A percentile compares a stretch with the other conserved stretches of the same genome.
phyloP scores from a whole-genome alignment of 1,140 invertebrate species.

The Tenebrio molitor region DNA sequence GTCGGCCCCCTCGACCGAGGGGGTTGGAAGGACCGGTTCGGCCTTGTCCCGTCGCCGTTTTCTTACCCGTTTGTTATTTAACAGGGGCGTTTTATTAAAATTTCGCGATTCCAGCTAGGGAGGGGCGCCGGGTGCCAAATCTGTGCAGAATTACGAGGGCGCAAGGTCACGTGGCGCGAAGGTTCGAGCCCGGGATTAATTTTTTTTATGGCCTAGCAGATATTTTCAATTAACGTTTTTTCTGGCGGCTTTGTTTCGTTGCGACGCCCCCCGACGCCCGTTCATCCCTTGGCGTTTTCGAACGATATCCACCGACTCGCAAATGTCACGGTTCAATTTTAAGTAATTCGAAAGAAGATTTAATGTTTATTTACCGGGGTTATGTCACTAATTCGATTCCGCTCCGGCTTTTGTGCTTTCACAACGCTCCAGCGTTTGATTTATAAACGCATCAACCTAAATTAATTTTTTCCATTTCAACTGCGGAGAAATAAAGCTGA shows the following conservation, averaged over 20 bases:
- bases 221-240: slow-evolving; percentile 17
- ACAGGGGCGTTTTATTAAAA: slow-evolving; percentile 26
- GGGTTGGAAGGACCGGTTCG: background rate
- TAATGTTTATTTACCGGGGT: slow-evolving; percentile 3
- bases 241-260: background rate
- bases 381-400: background rate
- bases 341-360: slow-evolving; percentile 11
- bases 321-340: slow-evolving; percentile 31
- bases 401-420: background rate
- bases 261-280: too few species aligned
- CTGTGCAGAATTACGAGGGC: background rate
- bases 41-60: slow-evolving; percentile 2
- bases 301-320: background rate
- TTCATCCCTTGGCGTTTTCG: background rate
- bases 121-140: background rate
- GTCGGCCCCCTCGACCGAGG: background rate
- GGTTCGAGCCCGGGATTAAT: slow-evolving; percentile 2
- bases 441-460: background rate
- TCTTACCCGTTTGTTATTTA: slow-evolving; percentile 18
- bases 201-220: slow-evolving; percentile 7
- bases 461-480: slow-evolving; percentile 2
- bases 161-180: background rate
- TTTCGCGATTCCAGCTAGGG: background rate
- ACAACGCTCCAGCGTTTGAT: background rate
- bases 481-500: background rate